Evolutionary conservation across 2,797 vertebrate genomes (phyloP), one percentile per base, ranked within the genome.

Genomic region (Onychomys arenicola): DNA sequence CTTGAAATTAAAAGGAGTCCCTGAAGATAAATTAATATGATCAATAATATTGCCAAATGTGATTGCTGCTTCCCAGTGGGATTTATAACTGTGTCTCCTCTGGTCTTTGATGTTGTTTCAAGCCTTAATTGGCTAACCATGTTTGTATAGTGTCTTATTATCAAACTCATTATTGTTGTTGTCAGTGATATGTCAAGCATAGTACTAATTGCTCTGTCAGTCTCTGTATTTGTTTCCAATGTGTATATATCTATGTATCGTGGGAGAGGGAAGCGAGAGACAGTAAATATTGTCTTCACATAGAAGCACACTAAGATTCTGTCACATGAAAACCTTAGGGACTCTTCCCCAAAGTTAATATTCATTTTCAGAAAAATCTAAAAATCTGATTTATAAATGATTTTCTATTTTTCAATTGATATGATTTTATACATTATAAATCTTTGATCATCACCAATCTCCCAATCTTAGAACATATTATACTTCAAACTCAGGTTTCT

Each of bases 1-100:
- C n/a, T 89, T 78, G 88, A 89, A 93, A 89, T 89, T 86, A 92
- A 94, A 94, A 77, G 46, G 16, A 77, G 16, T 82, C 86, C 25
- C 82, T 27, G 37, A 94, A 89, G 77, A 91, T 27, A 94, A 93
- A 82, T 92, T 95, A 89, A 92, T 89, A 34, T 63, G 90, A 92
- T 90, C 63, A 89, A 49, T 92, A 32, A 37, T 86, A 83, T 89
- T 92, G 88, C 67, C 17, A 2, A 82, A 19, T n/a, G 12, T 29
- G 40, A 52, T 61, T 29, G 14, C 59, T 84, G 14, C 52, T 94
- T 95, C 89, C 78, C 37, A 63, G n/a, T 84, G 25, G 71, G 78
- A 63, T 96, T 96, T 88, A 59, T 43, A 93, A 93, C n/a, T n/a
- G 5, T 57, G 23, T 82, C 40, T 95, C 83, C 21, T 95, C 52